Base-by-base conservation (phyloP, 2,888 invertebrate genomes). In the Aplocera efformata region DNA sequence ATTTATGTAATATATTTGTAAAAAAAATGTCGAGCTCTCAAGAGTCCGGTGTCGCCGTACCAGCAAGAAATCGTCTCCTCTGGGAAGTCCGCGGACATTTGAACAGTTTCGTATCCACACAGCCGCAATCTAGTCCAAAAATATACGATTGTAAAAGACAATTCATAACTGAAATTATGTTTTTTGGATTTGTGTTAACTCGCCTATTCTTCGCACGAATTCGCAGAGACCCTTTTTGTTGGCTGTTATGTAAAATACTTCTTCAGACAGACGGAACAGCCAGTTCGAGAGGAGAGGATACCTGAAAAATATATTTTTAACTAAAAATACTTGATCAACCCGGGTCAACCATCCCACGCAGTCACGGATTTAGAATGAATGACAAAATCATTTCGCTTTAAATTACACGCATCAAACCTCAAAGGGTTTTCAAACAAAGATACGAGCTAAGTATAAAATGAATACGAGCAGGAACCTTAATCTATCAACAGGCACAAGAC, bases 181-280 rank as follows among this genome's bases (percentile, higher is more conserved):
- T 42, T 64, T 50, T 56, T 71, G 55, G 53, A 64, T 47, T 51
- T 56, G 55, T 56, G 60, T 54, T 36, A 73, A 76, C 79, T 78
- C 67, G 73, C 80, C 77, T 74, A 82, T 72, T 70, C 73, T 72
- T 71, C 60, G 73, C 4, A 73, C 50, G 44, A 81, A 82, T 38
- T 81, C 80, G 32, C 50, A 37, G 3, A 81, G 68, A 20, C 81
- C 82, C 50, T 75, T 79, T 46, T 67, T 67, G 55, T 79, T 79
- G 5, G 67, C 79, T 1, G 79, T 81, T 22, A 64, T 46, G 50
- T 63, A 80, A 56, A 66, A 80, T 10, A 56, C 35, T 56, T 79
- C 66, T 46, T 74, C 69, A 1, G 77, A 75, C 48, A 80, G 61
- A 22, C 68, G 67, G 32, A 57, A 60, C 0, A 78, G 50, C 79